Conservation (phyloP, 1,140 invertebrate species). For the Hycleus cichorii region DNA sequence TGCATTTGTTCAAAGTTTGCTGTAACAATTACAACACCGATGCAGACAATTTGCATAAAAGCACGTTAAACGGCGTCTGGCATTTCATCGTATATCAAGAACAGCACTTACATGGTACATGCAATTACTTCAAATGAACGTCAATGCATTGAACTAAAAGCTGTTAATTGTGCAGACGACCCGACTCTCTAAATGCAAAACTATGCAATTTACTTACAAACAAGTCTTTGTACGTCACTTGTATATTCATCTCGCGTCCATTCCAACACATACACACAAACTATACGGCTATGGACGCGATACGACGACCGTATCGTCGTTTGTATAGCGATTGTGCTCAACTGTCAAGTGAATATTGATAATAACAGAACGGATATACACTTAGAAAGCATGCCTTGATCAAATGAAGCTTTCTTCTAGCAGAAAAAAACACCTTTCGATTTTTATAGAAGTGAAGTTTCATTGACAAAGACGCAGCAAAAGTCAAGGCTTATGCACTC, state of each 20-base stretch:
- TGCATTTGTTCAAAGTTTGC: too few relatives aligned
- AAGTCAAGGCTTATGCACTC: too few relatives aligned
- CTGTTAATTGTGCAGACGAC: slow-evolving; percentile 14
- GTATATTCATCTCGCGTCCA: slow-evolving; percentile 14
- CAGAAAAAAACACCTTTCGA: too few relatives aligned
- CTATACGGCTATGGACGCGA: too few relatives aligned
- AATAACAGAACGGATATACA: too few relatives aligned
- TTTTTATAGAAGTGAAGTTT: too few relatives aligned
- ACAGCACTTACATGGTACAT: slow-evolving; percentile 11
- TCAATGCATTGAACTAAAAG: slow-evolving; percentile 13
- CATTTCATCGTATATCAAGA: slow-evolving; percentile 7
- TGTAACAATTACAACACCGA: not conserved
- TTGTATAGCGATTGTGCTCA: too few relatives aligned
- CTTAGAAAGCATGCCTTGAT: too few relatives aligned
- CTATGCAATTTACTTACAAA: slow-evolving; percentile 16
- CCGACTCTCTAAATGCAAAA: slow-evolving; percentile 9
- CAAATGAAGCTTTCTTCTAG: too few relatives aligned
- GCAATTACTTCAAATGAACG: slow-evolving; percentile 16
- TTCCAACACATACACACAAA: not conserved
- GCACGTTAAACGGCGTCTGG: slow-evolving; percentile 4
- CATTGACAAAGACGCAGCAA: too few relatives aligned
- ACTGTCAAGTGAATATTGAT: too few relatives aligned
- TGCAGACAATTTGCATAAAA: slow-evolving; percentile 8
- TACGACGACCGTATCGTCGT: too few relatives aligned
- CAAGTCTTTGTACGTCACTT: slow-evolving; percentile 14